A percentile compares a stretch with the other conserved stretches of the same genome.
Evolutionary conservation across 2,888 invertebrate genomes (phyloP).

Genomic region (Tipula helvola): DNA sequence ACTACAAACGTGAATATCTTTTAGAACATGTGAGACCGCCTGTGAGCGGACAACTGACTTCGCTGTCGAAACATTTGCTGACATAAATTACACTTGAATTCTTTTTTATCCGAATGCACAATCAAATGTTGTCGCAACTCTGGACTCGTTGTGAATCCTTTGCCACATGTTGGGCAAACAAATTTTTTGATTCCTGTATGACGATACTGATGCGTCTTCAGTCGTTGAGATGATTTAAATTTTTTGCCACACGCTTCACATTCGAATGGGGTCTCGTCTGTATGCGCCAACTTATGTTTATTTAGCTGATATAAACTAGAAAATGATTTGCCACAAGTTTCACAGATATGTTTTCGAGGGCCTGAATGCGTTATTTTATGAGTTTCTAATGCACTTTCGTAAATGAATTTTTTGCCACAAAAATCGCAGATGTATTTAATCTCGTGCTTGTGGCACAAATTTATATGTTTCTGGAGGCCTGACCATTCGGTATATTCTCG

Average conservation of each 20-base stretch:
- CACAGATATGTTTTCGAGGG: neutral
- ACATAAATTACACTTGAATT: conserved; percentile 1
- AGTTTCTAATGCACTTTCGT: conserved; percentile 6
- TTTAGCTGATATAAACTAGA: neutral
- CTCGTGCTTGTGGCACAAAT: neutral
- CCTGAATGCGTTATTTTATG: conserved; percentile 1
- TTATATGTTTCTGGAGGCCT: neutral
- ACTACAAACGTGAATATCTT: neutral
- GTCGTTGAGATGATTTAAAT: neutral
- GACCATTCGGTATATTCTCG: conserved; percentile 10
- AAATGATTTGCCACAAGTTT: conserved; percentile 6
- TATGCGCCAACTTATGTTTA: conserved; percentile 5
- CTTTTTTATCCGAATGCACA: neutral
- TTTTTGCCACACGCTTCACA: neutral
- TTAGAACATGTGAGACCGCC: neutral
- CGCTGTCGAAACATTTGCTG: neutral
- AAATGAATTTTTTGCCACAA: conserved; percentile 7
- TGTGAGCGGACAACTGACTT: neutral
- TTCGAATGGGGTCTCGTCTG: neutral
- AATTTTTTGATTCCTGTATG: neutral
- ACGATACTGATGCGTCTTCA: neutral
- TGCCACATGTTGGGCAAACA: neutral
- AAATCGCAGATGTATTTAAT: conserved; percentile 8
- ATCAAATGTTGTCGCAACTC: neutral
- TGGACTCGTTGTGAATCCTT: neutral